Evolutionary conservation across 2,113 vertebrate genomes (phyloP).

Genomic region (Sialia sialis): DNA sequence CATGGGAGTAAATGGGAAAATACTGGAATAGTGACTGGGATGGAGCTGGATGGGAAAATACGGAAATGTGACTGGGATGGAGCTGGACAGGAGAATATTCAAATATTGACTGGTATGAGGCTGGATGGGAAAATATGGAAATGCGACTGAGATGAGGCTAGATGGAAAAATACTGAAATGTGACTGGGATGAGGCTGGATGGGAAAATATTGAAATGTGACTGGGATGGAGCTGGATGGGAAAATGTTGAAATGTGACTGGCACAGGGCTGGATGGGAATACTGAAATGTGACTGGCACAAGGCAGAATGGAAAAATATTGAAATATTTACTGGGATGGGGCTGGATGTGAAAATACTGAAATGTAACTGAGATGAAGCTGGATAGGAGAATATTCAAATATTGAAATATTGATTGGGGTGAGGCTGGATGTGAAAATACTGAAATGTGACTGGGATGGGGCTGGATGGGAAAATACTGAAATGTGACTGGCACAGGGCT

Average conservation of each 20-base stretch:
- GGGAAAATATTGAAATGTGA: background rate
- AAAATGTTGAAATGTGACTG: background rate
- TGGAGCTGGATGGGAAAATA: background rate
- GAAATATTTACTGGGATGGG: background rate
- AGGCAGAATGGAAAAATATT: background rate
- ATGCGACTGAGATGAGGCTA: background rate
- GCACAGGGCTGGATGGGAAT: background rate
- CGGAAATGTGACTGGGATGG: background rate
- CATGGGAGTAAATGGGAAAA: background rate
- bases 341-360: background rate
- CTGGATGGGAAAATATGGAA: too few relatives aligned
- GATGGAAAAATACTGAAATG: background rate
- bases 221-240: background rate
- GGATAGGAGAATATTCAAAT: background rate
- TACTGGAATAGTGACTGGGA: background rate
- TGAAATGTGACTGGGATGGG: background rate
- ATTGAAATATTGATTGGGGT: background rate
- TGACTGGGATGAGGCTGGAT: rapidly evolving
- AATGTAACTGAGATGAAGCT: background rate
- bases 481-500: background rate
- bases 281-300: rapidly evolving
- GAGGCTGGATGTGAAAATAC: background rate
- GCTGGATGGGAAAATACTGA: background rate
- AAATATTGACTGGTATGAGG: background rate
- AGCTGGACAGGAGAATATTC: background rate